Evolutionary conservation across 2,888 invertebrate genomes (phyloP), one percentile per base, ranked within the genome.

Genomic region (Achlya flavicornis): DNA sequence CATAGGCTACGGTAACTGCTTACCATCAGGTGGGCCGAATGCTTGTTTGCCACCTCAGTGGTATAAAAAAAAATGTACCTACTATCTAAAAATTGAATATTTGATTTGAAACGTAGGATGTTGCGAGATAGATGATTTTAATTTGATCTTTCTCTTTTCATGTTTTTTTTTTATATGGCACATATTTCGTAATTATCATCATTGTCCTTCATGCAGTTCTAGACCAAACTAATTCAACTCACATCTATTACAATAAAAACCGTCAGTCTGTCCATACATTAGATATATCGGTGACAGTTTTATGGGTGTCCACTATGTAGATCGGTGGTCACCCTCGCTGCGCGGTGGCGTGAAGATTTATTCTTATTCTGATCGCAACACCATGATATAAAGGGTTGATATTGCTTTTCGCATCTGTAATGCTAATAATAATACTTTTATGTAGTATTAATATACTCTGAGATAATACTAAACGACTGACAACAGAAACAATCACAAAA

Each of bases 251-350:
- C 73, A 70, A 71, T 71, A 69, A 75, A 77, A 75, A 73, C 64
- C 67, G 65, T 72, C n/a, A 75, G 53, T 79, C 79, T 72, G 70
- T 74, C 77, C 69, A 72, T 72, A 75, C 79, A 79, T 85, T 81
- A 81, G 84, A 87, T 87, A 84, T 81, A 83, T 85, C 69, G 81
- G 71, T 73, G 87, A 87, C 87, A 85, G 81, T 79, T 87, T 87
- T 86, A 86, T 83, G 81, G 74, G 62, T 72, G 73, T 72, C 76
- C 78, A 78, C 74, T 72, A 76, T 78, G 78, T 76, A 81, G 46
- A 46, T 76, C 75, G 77, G 76, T 77, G 75, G 72, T 74, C 76
- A 79, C 79, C 77, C 81, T 60, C 16, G 63, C 74, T 72, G 67
- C 64, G 63, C 43, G 59, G 60, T 59, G 35, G 63, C 69, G 69